Evolutionary conservation across 2,113 vertebrate species (phyloP).

Genomic region (Epinephelus cyanopodus): DNA sequence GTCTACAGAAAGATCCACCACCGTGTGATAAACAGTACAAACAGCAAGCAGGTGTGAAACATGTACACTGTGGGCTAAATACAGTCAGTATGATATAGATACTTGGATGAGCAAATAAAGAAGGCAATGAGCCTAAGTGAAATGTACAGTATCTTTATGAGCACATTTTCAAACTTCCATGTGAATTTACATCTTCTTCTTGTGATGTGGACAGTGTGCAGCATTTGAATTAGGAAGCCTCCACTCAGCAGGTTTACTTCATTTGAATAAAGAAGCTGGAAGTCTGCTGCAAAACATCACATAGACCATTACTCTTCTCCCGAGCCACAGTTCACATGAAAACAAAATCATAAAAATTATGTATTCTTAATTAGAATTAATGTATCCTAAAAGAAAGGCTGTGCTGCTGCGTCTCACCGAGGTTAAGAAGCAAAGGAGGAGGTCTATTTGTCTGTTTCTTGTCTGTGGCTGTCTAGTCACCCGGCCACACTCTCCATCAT

Average conservation of each 20-base stretch:
- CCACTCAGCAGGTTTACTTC: conserved; percentile 57
- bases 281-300: conserved; percentile 25
- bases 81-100: not conserved
- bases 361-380: conserved; percentile 70
- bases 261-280: conserved; percentile 48
- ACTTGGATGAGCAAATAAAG: not conserved
- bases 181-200: not conserved
- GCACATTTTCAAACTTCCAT: not conserved
- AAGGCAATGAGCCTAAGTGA: not conserved
- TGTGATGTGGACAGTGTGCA: conserved; percentile 7
- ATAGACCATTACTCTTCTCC: conserved; percentile 45
- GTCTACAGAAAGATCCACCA: no score
- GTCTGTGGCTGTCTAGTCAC: conserved; percentile 78
- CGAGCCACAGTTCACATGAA: conserved; percentile 41
- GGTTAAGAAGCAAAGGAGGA: conserved; percentile 64
- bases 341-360: conserved; percentile 64
- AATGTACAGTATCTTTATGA: not conserved
- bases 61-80: not conserved
- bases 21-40: not conserved
- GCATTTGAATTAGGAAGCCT: conserved; percentile 36
- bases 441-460: conserved; percentile 79
- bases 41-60: not conserved
- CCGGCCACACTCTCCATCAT: conserved; percentile 76
- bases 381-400: conserved; percentile 53
- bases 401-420: conserved; percentile 22